Conservation (phyloP, 2,797 vertebrate genomes). For the Octomys mimax region DNA sequence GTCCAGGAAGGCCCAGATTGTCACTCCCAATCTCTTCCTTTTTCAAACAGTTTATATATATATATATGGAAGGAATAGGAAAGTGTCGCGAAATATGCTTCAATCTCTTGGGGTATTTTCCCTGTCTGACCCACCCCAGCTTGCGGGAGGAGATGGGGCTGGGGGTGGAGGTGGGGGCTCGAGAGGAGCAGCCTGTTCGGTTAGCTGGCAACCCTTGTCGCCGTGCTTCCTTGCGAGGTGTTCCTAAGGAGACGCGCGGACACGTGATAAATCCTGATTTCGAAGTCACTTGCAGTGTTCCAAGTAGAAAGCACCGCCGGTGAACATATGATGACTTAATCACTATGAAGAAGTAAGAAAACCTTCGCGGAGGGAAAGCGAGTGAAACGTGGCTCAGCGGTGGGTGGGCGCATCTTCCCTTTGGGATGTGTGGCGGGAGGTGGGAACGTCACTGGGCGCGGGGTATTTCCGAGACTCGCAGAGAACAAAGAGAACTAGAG, state of each 20-base stretch:
- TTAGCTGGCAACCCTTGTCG: not conserved
- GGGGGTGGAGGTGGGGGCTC: too few species aligned
- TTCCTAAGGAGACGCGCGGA: not conserved
- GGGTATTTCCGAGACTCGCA: not conserved
- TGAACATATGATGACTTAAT: not conserved
- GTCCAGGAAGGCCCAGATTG: fast-evolving
- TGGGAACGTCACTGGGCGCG: too few species aligned
- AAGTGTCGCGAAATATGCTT: not conserved
- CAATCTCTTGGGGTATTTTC: not conserved
- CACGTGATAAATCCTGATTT: not conserved
- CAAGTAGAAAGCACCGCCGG: not conserved
- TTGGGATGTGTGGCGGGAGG: not conserved
- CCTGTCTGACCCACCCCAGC: too few species aligned
- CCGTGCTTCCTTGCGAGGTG: not conserved
- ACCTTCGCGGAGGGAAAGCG: not conserved
- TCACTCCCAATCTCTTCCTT: not conserved
- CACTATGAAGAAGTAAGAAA: not conserved
- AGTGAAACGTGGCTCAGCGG: not conserved
- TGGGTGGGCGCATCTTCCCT: fast-evolving
- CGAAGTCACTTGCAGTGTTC: not conserved
- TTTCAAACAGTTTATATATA: not conserved
- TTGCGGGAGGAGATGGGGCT: not conserved
- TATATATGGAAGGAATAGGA: not conserved
- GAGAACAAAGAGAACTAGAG: not conserved
- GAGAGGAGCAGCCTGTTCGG: not conserved